These are phyloP conservation scores for Diachasmimorpha longicaudata DNA, from an alignment of 1,140 invertebrate genomes.

Conservation along the genomic window DNA sequence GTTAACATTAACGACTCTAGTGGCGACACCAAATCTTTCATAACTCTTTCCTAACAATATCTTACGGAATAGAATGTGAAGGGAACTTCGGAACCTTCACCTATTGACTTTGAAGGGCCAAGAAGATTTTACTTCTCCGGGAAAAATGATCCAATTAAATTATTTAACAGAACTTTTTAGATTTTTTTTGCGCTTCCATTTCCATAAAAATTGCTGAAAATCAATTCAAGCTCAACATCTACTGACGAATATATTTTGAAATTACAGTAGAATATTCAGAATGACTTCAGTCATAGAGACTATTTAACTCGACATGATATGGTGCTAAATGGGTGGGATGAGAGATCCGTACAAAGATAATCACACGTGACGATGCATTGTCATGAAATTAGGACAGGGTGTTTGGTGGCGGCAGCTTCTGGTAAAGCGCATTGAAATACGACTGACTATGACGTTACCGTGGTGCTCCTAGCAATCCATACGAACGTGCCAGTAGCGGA, in stretches of 20 bases:
- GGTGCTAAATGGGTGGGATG: constrained; percentile 24
- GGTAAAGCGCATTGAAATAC: constrained; percentile 17
- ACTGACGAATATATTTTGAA: neutral
- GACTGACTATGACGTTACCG: constrained; percentile 11
- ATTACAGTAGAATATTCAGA: neutral
- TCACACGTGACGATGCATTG: constrained; percentile 56
- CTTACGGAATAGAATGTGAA: no score
- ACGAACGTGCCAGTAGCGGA: neutral
- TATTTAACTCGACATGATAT: constrained; percentile 49
- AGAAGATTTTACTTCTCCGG: no score
- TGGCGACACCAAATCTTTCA: no score
- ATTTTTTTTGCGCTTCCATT: no score
- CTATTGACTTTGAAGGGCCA: no score
- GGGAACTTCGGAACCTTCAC: no score
- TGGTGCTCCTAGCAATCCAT: constrained; percentile 7
- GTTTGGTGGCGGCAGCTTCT: neutral
- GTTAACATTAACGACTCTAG: no score
- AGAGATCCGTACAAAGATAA: constrained; percentile 54
- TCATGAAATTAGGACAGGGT: constrained; percentile 27
- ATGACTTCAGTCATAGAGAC: constrained; percentile 19
- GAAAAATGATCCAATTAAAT: no score
- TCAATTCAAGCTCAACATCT: neutral
- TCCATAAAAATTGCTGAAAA: no score
- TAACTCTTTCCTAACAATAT: no score
- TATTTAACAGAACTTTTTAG: no score